Evolutionary conservation across 2,797 vertebrate genomes (phyloP).

Genomic region (Fundulus diaphanus): DNA sequence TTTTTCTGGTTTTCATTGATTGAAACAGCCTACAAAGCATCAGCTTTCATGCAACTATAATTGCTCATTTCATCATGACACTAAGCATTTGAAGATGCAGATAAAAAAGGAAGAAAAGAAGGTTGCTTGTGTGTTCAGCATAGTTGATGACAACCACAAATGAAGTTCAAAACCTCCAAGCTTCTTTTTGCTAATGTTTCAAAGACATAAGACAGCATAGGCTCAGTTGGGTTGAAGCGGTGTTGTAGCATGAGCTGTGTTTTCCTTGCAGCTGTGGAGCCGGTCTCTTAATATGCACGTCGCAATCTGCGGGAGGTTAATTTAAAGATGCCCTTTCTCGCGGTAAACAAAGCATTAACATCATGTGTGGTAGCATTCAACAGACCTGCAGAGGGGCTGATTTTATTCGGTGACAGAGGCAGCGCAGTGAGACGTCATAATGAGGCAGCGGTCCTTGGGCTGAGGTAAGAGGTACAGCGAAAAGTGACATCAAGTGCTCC

Average conservation of each 20-base stretch:
- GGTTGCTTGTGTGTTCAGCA: conserved; percentile 51
- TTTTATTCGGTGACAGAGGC: conserved; percentile 46
- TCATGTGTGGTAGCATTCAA: conserved; percentile 65
- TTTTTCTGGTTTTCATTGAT: conserved; percentile 25
- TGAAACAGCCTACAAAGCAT: conserved; percentile 58
- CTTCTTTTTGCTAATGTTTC: conserved; percentile 60
- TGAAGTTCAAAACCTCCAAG: conserved; percentile 59
- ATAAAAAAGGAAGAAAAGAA: conserved; percentile 46
- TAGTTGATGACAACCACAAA: conserved; percentile 64
- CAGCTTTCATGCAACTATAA: conserved; percentile 55
- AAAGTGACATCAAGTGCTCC: conserved; percentile 58
- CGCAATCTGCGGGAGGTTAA: conserved; percentile 70
- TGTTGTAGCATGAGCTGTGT: conserved; percentile 38
- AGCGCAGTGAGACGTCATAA: conserved; percentile 32
- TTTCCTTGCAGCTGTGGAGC: conserved; percentile 45
- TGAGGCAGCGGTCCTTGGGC: conserved; percentile 36
- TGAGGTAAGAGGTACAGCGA: conserved; percentile 35
- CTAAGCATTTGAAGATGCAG: conserved; percentile 58
- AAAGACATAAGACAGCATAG: conserved; percentile 26
- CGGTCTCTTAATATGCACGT: conserved; percentile 56
- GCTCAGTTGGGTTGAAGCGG: conserved; percentile 37
- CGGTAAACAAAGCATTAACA: conserved; percentile 73
- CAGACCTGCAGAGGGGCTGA: conserved; percentile 41
- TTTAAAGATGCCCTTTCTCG: conserved; percentile 64
- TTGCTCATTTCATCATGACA: conserved; percentile 61